phyloP scores from a whole-genome alignment of 2,888 invertebrate genomes.

The Dendrolimus houi region DNA sequence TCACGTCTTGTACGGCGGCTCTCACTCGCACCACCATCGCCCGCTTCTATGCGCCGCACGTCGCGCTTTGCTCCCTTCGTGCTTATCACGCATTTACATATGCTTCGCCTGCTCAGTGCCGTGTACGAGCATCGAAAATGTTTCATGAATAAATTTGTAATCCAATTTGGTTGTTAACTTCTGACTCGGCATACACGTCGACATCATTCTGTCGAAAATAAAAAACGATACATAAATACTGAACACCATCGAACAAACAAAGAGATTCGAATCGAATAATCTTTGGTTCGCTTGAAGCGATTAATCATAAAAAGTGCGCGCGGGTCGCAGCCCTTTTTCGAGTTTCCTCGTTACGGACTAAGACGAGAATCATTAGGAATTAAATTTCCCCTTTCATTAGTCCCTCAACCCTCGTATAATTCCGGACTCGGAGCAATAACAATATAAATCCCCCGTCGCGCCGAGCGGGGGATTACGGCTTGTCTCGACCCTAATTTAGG shows the following conservation, averaged over 20 bases:
- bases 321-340: slow-evolving; percentile 70
- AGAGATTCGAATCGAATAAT: slow-evolving; percentile 52
- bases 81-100: slow-evolving; percentile 72
- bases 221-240: slow-evolving; percentile 22
- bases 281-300: slow-evolving; percentile 54
- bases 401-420: slow-evolving; percentile 77
- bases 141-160: slow-evolving; percentile 74
- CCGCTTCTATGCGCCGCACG: slow-evolving; percentile 41
- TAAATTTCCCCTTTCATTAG: slow-evolving; percentile 78
- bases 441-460: slow-evolving; percentile 77
- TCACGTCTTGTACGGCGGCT: slow-evolving; percentile 10
- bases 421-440: slow-evolving; percentile 76
- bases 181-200: slow-evolving; percentile 46
- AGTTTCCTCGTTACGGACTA: slow-evolving; percentile 76
- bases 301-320: slow-evolving; percentile 66
- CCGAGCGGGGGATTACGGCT: slow-evolving; percentile 75
- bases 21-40: slow-evolving; percentile 10
- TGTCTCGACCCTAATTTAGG: slow-evolving; percentile 77
- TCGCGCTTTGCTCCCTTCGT: slow-evolving; percentile 46
- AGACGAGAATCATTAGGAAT: slow-evolving; percentile 77
- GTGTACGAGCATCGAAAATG: slow-evolving; percentile 69
- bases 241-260: slow-evolving; percentile 38
- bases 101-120: slow-evolving; percentile 56
- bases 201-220: slow-evolving; percentile 39
- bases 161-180: slow-evolving; percentile 66